Evolutionary conservation across 2,888 invertebrate species (phyloP), one percentile per base, ranked within the genome.

Genomic region (Lasius fuliginosus): DNA sequence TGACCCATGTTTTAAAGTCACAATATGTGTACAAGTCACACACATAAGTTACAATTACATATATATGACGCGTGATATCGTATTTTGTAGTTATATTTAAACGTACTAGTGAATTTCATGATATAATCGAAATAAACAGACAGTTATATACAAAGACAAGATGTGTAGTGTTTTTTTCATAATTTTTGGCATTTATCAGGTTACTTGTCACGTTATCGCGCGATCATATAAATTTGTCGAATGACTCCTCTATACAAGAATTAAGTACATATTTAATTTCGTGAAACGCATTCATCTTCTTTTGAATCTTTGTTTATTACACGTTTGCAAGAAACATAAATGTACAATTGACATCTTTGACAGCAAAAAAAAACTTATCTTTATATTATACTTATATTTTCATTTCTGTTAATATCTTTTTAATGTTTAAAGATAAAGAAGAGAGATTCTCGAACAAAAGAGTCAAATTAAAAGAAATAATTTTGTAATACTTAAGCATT

Each of bases 1-100:
- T 91, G 87, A 67, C 89, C 88, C 93, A 93, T 93, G 33, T 30
- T 68, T 33, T 40, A 64, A 9, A 53, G 56, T 76, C 40, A n/a
- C 18, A 36, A 76, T 42, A 40, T 15, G 15, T 23, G 42, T 23
- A 68, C 2, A 18, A 62, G 4, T 65, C 33, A 15, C 15, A 12
- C 15, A 33, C n/a, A 5, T 8, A 53, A 53, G 36, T 36, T 36
- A 15, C 18, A 65, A 65, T 23, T 76, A 23, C 36, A 53, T n/a
- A 49, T 18, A 9, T n/a, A 53, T n/a, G 11, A 49, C 6, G 23
- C 8, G 5, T 3, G 30, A 75, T 65, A 65, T 65, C 15, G 23
- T 46, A 65, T 49, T 40, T 65, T 76, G 49, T 1, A 33, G 40
- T 69, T 68, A 30, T 40, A 30, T 40, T 36, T 30, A 2, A 9